These are phyloP conservation scores for Zophobas morio DNA, from an alignment of 1,140 invertebrate species.

Conservation along the genomic window DNA sequence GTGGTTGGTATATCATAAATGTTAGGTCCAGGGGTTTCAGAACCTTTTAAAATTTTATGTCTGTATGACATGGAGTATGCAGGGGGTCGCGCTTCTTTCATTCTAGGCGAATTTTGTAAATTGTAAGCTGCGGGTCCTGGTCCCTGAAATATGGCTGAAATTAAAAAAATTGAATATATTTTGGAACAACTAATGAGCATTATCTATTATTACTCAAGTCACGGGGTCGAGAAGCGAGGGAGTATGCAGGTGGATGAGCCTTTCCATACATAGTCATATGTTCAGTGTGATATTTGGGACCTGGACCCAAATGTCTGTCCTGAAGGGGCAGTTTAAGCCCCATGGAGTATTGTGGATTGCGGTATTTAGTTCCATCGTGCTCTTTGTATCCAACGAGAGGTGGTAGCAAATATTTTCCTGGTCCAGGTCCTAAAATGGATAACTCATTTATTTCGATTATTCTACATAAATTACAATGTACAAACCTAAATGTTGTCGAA, in stretches of 20 bases:
- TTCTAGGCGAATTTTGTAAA: slow-evolving; percentile 68
- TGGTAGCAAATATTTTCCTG: slow-evolving; percentile 74
- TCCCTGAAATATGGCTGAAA: slow-evolving; percentile 59
- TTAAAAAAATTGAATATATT: background rate
- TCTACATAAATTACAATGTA: background rate
- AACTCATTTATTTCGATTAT: background rate
- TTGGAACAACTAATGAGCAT: too few relatives aligned
- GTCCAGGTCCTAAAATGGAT: slow-evolving; percentile 71
- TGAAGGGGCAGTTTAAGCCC: slow-evolving; percentile 62
- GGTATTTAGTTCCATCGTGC: slow-evolving; percentile 73
- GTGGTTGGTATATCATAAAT: slow-evolving; percentile 71
- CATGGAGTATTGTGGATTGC: slow-evolving; percentile 75
- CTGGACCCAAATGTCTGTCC: slow-evolving; percentile 65
- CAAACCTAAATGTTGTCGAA: slow-evolving; percentile 15
- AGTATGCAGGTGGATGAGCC: slow-evolving; percentile 68
- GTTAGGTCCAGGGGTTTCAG: slow-evolving; percentile 73
- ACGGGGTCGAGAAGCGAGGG: slow-evolving; percentile 59
- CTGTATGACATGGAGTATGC: slow-evolving; percentile 72
- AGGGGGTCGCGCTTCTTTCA: slow-evolving; percentile 69
- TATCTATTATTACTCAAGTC: slow-evolving; percentile 11
- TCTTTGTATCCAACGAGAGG: slow-evolving; percentile 71
- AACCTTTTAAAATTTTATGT: slow-evolving; percentile 49
- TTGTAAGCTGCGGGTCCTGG: slow-evolving; percentile 74
- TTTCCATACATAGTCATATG: slow-evolving; percentile 67
- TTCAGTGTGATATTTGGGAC: slow-evolving; percentile 70